phyloP scores from a whole-genome alignment of 2,797 vertebrate genomes.

The Gallinago stenura region DNA sequence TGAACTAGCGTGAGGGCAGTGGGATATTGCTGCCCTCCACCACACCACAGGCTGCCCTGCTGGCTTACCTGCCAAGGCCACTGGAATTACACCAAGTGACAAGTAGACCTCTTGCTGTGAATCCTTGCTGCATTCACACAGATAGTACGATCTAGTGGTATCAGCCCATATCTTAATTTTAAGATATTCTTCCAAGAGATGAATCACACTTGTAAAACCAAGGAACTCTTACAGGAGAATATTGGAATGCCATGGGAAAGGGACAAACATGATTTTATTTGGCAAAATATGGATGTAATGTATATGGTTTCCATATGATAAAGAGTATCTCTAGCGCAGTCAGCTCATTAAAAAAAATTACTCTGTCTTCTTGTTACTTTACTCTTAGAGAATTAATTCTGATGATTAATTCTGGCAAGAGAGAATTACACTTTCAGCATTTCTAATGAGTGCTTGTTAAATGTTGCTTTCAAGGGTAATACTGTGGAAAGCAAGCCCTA shows the following conservation, averaged over 20 bases:
- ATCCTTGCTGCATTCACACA: background rate
- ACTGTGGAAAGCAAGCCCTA: background rate
- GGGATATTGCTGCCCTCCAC: background rate
- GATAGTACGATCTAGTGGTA: background rate
- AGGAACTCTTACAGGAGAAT: background rate
- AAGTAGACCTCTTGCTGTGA: background rate
- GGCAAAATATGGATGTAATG: rapidly evolving
- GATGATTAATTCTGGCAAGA: background rate
- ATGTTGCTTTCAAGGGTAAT: background rate
- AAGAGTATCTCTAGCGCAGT: background rate
- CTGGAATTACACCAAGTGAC: background rate
- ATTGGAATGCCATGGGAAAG: background rate
- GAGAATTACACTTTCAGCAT: background rate
- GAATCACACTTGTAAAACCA: background rate
- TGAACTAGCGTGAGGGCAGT: background rate
- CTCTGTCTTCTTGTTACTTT: background rate
- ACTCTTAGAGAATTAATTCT: background rate
- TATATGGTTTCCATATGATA: background rate
- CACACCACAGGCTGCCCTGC: background rate
- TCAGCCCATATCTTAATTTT: background rate
- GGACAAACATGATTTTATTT: rapidly evolving
- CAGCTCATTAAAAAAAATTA: background rate
- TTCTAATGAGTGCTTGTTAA: rapidly evolving
- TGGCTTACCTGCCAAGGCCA: background rate
- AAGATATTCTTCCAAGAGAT: background rate